These are phyloP conservation scores for Grammomys dolichurus DNA, from an alignment of 2,113 vertebrate species.

Conservation along the genomic window DNA sequence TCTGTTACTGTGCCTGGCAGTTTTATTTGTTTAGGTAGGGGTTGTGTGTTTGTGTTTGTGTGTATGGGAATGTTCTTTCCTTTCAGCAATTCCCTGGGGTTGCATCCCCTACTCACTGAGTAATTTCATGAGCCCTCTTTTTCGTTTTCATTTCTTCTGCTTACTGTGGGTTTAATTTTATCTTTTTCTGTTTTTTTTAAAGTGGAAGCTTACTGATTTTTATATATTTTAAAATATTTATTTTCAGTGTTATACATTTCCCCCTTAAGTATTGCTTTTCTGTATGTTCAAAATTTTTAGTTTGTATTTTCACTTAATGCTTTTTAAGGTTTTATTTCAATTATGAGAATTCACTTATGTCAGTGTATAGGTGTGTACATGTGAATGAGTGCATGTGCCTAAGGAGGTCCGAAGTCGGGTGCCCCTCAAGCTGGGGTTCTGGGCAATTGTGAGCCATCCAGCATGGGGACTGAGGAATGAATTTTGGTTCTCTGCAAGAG, in stretches of 20 bases:
- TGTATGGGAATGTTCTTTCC: background rate
- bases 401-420: background rate
- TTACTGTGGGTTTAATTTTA: background rate
- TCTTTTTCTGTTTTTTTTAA: too few relatives aligned
- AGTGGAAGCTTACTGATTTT: background rate
- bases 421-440: background rate
- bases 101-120: background rate
- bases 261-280: background rate
- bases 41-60: too few relatives aligned
- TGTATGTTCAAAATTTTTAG: background rate
- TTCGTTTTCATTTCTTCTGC: background rate
- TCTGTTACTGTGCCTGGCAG: too few relatives aligned
- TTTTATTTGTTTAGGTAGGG: too few relatives aligned
- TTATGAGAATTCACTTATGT: background rate
- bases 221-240: background rate
- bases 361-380: background rate
- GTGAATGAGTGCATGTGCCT: background rate
- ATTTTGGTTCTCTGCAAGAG: background rate
- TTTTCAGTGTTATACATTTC: background rate
- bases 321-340: background rate
- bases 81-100: background rate
- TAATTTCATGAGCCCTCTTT: background rate
- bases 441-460: background rate
- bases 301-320: background rate
- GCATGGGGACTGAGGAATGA: background rate